Base-by-base conservation (phyloP, 1,140 invertebrate species). In the Drosophila elegans region DNA sequence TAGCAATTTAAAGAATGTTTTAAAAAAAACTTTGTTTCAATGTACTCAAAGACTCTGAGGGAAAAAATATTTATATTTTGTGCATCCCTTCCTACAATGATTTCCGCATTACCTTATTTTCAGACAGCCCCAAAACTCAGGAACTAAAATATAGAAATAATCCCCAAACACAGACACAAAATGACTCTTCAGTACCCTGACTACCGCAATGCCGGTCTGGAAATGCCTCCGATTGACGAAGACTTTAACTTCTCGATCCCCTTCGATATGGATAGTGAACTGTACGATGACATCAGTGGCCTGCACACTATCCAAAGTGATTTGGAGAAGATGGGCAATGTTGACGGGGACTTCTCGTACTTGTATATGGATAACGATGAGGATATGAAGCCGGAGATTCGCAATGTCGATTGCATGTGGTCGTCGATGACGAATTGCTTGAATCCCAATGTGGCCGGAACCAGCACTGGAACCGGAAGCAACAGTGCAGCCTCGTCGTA, bases 361-460 rank as follows among this genome's bases (percentile, higher is more conserved):
- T 1, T 21, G 0, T 21, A 21, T 12, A 9, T 0, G 9, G 3
- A 21, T 32, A 21, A 2, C 11, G 38, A 49, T 7, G 34, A 53
- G 10, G 84, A 80, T 36, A 32, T 52, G 0, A 89, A 90, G 45
- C 46, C 66, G 7, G 76, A 78, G 38, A 64, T 91, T 41, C 73
- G 80, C 7, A 81, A 84, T 16, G 63, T 7, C 0, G 82, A 91
- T 46, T 79, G 69, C 41, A 91, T 91, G 90, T 91, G 90, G 90
- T 57, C 84, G 0, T 49, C 55, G 0, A 41, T 39, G 9, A 21
- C 53, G 9, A 55, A 13, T 36, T 56, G 56, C 45, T 29, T 16
- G 13, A 55, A 32, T 32, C 5, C 13, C 27, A 63, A 39, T 21
- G 44, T 11, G 46, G 21, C 4, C 10, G 32, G 13, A 56, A 32